These are phyloP conservation scores for Saturnia pavonia DNA, from an alignment of 2,888 invertebrate genomes.

Conservation along the genomic window DNA sequence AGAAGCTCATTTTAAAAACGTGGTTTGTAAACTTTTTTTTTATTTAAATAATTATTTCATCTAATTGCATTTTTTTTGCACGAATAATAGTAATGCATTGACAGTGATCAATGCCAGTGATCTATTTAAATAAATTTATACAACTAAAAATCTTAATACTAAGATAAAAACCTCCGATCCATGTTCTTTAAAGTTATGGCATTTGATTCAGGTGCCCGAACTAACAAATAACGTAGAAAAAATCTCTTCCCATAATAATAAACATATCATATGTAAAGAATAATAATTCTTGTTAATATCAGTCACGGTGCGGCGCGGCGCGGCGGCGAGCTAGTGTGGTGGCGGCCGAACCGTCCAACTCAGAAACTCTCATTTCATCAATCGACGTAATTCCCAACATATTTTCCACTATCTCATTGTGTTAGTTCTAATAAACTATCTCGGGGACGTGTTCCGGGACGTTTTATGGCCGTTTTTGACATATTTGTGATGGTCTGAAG, in stretches of 20 bases:
- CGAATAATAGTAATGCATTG: not conserved
- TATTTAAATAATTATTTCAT: too few relatives aligned
- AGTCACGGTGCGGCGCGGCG: not conserved
- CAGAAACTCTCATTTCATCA: constrained; percentile 46
- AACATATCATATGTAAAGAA: constrained; percentile 10
- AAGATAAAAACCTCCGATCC: not conserved
- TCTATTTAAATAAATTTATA: not conserved
- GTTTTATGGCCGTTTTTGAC: constrained; percentile 73
- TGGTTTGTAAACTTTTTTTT: too few relatives aligned
- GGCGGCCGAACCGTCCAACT: not conserved
- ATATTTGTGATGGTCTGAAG: constrained; percentile 77
- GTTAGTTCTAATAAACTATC: constrained; percentile 71
- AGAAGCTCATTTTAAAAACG: too few relatives aligned
- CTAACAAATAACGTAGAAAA: not conserved
- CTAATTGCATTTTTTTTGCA: not conserved
- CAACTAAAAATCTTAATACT: not conserved
- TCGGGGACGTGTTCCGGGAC: constrained; percentile 59
- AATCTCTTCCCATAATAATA: constrained; percentile 11
- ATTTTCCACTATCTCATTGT: constrained; percentile 61
- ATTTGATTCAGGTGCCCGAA: not conserved
- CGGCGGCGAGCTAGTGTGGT: not conserved
- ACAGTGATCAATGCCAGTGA: not conserved
- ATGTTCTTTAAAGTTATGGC: too few relatives aligned
- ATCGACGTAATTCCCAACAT: constrained; percentile 45
- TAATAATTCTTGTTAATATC: constrained; percentile 8